Evolutionary conservation across 1,140 invertebrate species (phyloP).

Genomic region (Uloborus diversus): DNA sequence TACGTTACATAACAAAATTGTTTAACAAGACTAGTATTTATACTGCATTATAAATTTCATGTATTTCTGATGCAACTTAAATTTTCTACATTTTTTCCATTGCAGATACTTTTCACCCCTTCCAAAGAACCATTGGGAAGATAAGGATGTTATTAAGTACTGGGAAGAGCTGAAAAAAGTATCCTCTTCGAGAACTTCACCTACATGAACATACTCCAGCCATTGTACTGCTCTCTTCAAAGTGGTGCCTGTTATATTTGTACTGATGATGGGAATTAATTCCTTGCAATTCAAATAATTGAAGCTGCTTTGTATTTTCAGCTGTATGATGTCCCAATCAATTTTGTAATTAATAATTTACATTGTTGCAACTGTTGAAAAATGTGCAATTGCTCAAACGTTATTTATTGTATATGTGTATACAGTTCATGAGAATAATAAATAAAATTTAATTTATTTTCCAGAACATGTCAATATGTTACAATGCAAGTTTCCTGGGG

Average conservation of each 20-base stretch:
- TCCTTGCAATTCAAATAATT: too few relatives aligned
- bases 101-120: slow-evolving; percentile 63
- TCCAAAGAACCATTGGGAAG: slow-evolving; percentile 63
- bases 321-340: neutral
- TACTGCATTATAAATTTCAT: neutral
- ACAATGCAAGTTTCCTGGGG: neutral
- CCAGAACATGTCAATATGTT: neutral
- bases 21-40: neutral
- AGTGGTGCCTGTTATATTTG: neutral
- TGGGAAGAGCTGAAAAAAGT: slow-evolving; percentile 16
- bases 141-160: slow-evolving; percentile 45
- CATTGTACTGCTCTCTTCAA: neutral
- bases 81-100: neutral
- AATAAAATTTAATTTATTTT: neutral
- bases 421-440: neutral
- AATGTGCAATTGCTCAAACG: neutral
- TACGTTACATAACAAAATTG: neutral
- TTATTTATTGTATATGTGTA: neutral
- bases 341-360: neutral
- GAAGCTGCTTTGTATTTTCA: neutral
- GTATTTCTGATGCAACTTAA: neutral
- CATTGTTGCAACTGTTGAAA: neutral
- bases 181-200: too few relatives aligned
- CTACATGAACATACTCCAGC: neutral
- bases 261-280: neutral